These are phyloP conservation scores for Hystrix brachyura DNA, from an alignment of 2,113 vertebrate genomes.

Conservation along the genomic window DNA sequence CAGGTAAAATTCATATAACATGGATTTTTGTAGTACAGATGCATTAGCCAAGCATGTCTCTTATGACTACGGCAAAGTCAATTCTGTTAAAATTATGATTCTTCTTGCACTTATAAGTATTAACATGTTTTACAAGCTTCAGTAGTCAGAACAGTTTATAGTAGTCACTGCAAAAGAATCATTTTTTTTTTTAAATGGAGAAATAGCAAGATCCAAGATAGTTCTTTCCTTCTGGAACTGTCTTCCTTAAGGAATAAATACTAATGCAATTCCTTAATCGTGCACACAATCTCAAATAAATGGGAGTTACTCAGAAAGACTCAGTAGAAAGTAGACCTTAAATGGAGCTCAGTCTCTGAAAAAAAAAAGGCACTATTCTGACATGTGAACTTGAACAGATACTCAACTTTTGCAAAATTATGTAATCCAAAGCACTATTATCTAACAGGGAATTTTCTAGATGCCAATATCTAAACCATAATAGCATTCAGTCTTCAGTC, in stretches of 20 bases:
- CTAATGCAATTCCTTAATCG: conserved; percentile 23
- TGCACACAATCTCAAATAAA: background rate
- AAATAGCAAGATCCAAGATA: background rate
- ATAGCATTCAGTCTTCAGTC: background rate
- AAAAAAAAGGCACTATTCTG: background rate
- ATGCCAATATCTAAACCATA: background rate
- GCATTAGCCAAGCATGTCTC: background rate
- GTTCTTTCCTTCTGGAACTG: conserved; percentile 16
- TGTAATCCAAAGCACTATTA: background rate
- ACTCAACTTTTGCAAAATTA: background rate
- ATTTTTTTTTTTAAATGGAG: conserved; percentile 17
- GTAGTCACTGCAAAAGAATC: background rate
- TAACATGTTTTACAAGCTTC: conserved; percentile 53
- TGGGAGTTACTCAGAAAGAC: background rate
- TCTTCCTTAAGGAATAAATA: conserved; percentile 18
- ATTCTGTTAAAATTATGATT: conserved; percentile 36
- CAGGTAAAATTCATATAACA: background rate
- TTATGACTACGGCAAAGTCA: background rate
- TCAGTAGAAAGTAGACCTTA: conserved; percentile 3
- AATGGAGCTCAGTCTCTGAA: background rate
- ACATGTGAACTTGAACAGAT: background rate
- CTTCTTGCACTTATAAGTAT: background rate
- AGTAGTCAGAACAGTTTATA: conserved; percentile 37
- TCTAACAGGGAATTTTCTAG: background rate
- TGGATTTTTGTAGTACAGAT: background rate